A percentile compares a stretch with the other conserved stretches of the same genome.
These are phyloP conservation scores for Brachypteracias leptosomus DNA, from an alignment of 2,113 vertebrate species.

Conservation along the genomic window DNA sequence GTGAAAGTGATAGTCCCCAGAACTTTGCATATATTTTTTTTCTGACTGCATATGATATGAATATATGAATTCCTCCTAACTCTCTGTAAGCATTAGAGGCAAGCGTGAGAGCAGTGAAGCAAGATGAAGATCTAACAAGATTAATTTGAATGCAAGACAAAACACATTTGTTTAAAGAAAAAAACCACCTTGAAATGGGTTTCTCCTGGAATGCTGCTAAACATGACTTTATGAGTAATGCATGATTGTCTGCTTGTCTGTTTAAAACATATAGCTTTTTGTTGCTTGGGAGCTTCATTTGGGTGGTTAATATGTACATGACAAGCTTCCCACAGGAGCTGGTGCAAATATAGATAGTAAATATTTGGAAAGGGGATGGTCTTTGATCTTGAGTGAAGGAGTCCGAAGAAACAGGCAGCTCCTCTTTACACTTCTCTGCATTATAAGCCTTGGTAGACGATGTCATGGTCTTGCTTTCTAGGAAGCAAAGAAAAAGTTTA, in stretches of 20 bases:
- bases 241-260: conserved; percentile 3
- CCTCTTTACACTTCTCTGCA: background rate
- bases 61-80: background rate
- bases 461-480: background rate
- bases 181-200: background rate
- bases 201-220: conserved; percentile 59
- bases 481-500: background rate
- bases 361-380: background rate
- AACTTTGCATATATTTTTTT: background rate
- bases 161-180: conserved; percentile 1
- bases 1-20: background rate
- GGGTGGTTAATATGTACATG: background rate
- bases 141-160: conserved; percentile 53
- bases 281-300: background rate
- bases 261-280: background rate
- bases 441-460: background rate
- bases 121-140: background rate
- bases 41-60: background rate
- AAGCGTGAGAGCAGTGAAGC: background rate
- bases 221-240: conserved; percentile 37
- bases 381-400: background rate
- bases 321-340: background rate
- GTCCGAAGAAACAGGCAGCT: background rate
- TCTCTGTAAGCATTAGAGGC: background rate
- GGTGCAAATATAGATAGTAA: background rate